Evolutionary conservation across 1,140 invertebrate species (phyloP).

Genomic region (Hylaeus volcanicus): DNA sequence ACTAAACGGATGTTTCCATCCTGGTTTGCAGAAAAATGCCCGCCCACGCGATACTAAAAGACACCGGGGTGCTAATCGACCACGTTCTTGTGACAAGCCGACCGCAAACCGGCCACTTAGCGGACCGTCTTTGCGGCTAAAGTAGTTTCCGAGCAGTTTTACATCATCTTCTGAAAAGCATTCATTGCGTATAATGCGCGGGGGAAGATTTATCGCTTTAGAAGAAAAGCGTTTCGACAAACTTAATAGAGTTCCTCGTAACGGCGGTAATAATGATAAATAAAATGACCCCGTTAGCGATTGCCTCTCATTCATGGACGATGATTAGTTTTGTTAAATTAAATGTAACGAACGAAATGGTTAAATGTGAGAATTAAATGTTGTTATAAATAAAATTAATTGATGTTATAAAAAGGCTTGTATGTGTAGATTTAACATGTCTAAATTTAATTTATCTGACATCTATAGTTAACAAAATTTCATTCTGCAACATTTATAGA

Average conservation of each 20-base stretch:
- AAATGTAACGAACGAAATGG: too few species aligned
- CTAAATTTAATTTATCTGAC: too few species aligned
- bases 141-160: slow-evolving; percentile 20
- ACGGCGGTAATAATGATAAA: not conserved
- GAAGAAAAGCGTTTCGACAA: not conserved
- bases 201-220: not conserved
- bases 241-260: not conserved
- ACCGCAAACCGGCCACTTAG: slow-evolving; percentile 50
- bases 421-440: too few species aligned
- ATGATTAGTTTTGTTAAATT: too few species aligned
- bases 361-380: too few species aligned
- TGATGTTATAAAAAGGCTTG: too few species aligned
- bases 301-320: too few species aligned
- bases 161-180: slow-evolving; percentile 21
- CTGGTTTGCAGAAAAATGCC: slow-evolving; percentile 11
- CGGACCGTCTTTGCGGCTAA: slow-evolving; percentile 30
- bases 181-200: not conserved
- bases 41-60: slow-evolving; percentile 35
- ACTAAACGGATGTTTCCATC: slow-evolving; percentile 4
- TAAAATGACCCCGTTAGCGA: too few species aligned
- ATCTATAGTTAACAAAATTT: too few species aligned
- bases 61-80: slow-evolving; percentile 45
- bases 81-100: slow-evolving; percentile 9
- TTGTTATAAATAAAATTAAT: too few species aligned
- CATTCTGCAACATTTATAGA: too few species aligned